Evolutionary conservation across 1,140 invertebrate genomes (phyloP).

Genomic region (Listronotus oregonensis): DNA sequence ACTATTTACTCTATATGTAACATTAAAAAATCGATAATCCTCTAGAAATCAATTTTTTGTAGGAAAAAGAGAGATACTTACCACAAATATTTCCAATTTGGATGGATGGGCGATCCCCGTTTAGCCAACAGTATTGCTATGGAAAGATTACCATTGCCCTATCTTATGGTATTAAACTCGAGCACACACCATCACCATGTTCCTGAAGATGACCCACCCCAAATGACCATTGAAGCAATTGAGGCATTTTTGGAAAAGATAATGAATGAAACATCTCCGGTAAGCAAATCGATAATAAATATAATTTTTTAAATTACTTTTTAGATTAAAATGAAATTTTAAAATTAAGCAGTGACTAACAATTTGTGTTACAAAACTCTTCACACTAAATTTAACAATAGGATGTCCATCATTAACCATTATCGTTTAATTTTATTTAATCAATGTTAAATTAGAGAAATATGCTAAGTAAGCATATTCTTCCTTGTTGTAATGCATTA

Average conservation of each 20-base stretch:
- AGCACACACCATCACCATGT: slow-evolving; percentile 89
- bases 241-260: slow-evolving; percentile 78
- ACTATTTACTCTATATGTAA: too few species aligned
- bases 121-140: slow-evolving; percentile 91
- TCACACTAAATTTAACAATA: too few species aligned
- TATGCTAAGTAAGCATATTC: too few species aligned
- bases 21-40: too few species aligned
- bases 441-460: too few species aligned
- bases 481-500: too few species aligned
- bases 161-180: slow-evolving; percentile 87
- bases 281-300: slow-evolving; percentile 54
- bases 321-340: too few species aligned
- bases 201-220: slow-evolving; percentile 79
- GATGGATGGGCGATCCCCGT: slow-evolving; percentile 85
- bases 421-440: too few species aligned
- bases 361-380: too few species aligned
- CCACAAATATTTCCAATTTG: slow-evolving; percentile 88
- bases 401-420: too few species aligned
- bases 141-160: slow-evolving; percentile 79
- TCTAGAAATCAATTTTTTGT: too few species aligned
- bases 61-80: slow-evolving; percentile 76
- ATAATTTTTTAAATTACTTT: not conserved
- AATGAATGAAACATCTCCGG: slow-evolving; percentile 72
- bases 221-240: slow-evolving; percentile 80
- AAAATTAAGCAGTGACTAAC: too few species aligned